phyloP scores from a whole-genome alignment of 2,797 vertebrate genomes.

The Cyclopterus lumpus region DNA sequence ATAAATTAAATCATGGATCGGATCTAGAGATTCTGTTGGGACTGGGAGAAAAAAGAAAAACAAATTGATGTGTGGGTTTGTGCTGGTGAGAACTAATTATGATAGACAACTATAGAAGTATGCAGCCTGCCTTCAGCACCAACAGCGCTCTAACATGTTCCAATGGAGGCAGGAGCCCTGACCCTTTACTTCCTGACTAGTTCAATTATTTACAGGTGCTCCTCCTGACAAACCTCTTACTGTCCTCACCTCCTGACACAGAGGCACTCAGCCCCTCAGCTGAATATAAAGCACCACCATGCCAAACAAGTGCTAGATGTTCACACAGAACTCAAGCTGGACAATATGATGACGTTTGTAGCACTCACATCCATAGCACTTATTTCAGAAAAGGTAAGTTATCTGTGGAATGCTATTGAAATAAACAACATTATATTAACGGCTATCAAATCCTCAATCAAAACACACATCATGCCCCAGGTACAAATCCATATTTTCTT shows the following conservation, averaged over 20 bases:
- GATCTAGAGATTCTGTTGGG: not conserved
- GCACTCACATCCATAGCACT: not conserved
- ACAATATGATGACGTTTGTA: not conserved
- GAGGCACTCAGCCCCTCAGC: conserved; percentile 57
- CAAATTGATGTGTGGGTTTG: conserved; percentile 3
- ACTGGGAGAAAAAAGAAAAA: not conserved
- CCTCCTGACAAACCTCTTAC: conserved; percentile 68
- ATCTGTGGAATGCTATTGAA: conserved; percentile 19
- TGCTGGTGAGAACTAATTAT: conserved; percentile 15
- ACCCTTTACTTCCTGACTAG: conserved; percentile 60
- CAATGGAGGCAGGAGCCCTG: conserved; percentile 67
- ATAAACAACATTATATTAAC: conserved; percentile 22
- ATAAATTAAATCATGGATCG: not conserved
- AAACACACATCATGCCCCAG: conserved; percentile 2
- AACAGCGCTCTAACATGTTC: conserved; percentile 37
- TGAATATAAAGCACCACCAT: conserved; percentile 57
- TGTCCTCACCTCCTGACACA: conserved; percentile 66
- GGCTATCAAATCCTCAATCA: conserved; percentile 23
- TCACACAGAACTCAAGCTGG: conserved; percentile 6
- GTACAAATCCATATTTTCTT: conserved; percentile 32
- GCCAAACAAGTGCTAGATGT: conserved; percentile 5
- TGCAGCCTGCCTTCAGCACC: conserved; percentile 16
- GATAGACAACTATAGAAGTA: conserved; percentile 14
- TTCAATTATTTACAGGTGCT: conserved; percentile 76
- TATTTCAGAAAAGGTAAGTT: conserved; percentile 1